Percentiles rank a stretch among this genome's conserved stretches.
Conservation (phyloP, 2,888 invertebrate species). For the Ditylenchus weischeri region DNA sequence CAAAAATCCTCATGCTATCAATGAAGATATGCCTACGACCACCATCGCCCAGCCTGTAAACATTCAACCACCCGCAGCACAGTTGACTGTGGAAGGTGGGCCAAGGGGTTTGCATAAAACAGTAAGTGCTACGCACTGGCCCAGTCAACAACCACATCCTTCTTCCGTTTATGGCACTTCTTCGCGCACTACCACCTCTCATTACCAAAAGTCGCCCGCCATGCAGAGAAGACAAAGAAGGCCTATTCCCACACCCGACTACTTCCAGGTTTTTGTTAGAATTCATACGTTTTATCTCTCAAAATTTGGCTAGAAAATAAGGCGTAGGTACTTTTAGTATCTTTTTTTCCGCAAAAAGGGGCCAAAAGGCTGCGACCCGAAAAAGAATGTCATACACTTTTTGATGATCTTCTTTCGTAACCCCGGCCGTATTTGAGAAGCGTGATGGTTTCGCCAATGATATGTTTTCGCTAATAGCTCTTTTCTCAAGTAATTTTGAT, state of each 20-base stretch:
- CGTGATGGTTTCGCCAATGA: too few relatives aligned
- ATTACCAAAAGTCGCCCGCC: background rate
- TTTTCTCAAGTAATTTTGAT: too few relatives aligned
- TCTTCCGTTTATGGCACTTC: background rate
- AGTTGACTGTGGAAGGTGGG: background rate
- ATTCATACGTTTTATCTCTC: background rate
- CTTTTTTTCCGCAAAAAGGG: too few relatives aligned
- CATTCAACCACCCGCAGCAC: background rate
- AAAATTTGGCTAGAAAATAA: too few relatives aligned
- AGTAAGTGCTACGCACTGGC: constrained; percentile 1
- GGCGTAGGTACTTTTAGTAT: too few relatives aligned
- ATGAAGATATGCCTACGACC: background rate
- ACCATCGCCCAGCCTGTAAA: too few relatives aligned
- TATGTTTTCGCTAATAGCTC: too few relatives aligned
- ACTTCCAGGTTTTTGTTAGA: constrained; percentile 1
- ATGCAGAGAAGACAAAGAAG: constrained; percentile 3
- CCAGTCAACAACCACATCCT: background rate
- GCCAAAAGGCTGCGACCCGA: too few relatives aligned
- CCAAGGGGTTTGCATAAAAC: background rate
- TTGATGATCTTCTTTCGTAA: too few relatives aligned
- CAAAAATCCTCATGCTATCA: constrained; percentile 23
- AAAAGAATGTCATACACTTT: too few relatives aligned
- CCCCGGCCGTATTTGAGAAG: too few relatives aligned
- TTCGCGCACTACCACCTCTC: background rate
- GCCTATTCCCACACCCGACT: constrained; percentile 5